Conservation (phyloP, 2,888 invertebrate species). For the Nudaria mundana region DNA sequence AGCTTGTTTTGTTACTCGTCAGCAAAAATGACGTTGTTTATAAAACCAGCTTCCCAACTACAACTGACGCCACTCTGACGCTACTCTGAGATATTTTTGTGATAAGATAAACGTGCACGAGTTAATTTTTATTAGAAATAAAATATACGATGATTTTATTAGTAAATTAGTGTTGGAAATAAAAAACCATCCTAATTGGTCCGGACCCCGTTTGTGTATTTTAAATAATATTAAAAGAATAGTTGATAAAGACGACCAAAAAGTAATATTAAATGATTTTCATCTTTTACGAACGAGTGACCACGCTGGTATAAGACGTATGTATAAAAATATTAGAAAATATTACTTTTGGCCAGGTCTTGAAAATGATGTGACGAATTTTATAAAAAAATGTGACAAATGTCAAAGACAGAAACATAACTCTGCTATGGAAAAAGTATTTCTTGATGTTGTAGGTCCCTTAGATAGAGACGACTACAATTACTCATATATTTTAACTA, state of each 20-base stretch:
- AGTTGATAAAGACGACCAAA: slow-evolving; percentile 13
- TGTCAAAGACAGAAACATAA: neutral
- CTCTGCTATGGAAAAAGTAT: slow-evolving; percentile 18
- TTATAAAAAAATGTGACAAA: neutral
- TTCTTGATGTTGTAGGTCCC: slow-evolving; percentile 19
- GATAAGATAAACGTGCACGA: too few relatives aligned
- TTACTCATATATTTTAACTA: slow-evolving; percentile 15
- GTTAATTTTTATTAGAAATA: too few relatives aligned
- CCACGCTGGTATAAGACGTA: slow-evolving; percentile 19
- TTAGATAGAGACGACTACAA: slow-evolving; percentile 14
- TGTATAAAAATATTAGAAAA: slow-evolving; percentile 15
- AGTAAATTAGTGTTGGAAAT: too few relatives aligned
- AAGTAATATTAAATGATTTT: slow-evolving; percentile 18
- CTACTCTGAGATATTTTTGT: slow-evolving; percentile 7
- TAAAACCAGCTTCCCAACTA: slow-evolving; percentile 5
- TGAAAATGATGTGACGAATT: neutral
- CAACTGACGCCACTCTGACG: slow-evolving; percentile 11
- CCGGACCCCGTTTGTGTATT: neutral
- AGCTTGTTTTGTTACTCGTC: too few relatives aligned
- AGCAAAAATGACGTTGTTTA: too few relatives aligned
- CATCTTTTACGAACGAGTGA: slow-evolving; percentile 21
- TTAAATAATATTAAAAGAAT: slow-evolving; percentile 6
- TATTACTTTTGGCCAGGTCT: neutral
- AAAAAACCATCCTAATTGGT: too few relatives aligned
- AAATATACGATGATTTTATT: neutral